Base-by-base conservation (phyloP, 1,140 invertebrate genomes). In the Physella acuta region DNA sequence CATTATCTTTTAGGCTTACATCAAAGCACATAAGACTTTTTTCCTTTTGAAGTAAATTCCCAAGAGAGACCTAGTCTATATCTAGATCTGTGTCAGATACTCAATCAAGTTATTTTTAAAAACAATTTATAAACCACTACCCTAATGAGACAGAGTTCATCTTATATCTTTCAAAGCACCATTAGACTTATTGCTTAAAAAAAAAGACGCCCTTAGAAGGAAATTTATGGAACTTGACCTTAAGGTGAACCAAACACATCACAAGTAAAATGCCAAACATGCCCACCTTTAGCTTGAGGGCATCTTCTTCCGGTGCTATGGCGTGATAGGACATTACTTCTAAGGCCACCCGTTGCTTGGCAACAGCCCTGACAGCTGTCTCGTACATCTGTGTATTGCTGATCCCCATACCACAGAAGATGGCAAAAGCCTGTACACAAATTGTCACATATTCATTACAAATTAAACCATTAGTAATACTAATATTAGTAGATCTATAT, bases 361-460 rank as follows among this genome's bases (percentile, higher is more conserved):
- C 95, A 93, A 97, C 97, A n/a, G 97, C 87, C 82, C 94, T 76
- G 28, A 81, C 72, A 5, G 82, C 77, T 44, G 78, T 81, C 83
- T 98, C 95, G 84, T 97, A 98, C 91, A 97, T 96, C 82, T 96
- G 94, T 0, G 95, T 97, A 82, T 98, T 98, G 84, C 97, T 94
- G 66, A 98, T 98, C 0, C 95, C 95, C 55, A 97, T 88, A 3
- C 95, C 95, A 82, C 94, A 97, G 84, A 98, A 98, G 71, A 98
- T 97, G 36, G 94, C 94, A 85, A 98, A 98, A 1, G 95, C 95
- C 86, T 98, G 93, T 79, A 96, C 94, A 77, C 94, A 64, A n/a
- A n/a, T n/a, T n/a, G n/a, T n/a, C n/a, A n/a, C n/a, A n/a, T n/a
- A n/a, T n/a, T n/a, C n/a, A n/a, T n/a, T n/a, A n/a, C n/a, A n/a